Evolutionary conservation across 1,140 invertebrate genomes (phyloP), one percentile per base, ranked within the genome.

Genomic region (Spodoptera litura): DNA sequence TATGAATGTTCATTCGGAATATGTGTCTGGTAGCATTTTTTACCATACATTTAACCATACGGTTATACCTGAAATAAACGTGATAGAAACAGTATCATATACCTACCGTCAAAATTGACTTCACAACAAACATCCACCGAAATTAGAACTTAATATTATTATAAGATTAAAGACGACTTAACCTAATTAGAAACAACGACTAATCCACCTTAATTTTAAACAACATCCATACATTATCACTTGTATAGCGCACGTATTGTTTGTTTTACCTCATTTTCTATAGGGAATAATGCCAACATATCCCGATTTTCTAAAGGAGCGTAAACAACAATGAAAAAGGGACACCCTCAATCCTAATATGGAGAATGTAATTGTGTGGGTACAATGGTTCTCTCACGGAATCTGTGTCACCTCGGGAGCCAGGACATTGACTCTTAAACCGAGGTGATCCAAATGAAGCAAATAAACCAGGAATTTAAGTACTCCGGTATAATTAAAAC

Each of bases 371-470:
- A 75, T 27, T 75, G 25, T 20, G 6, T 9, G 27, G 73, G 62
- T 35, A 62, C 56, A 53, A 75, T 49, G 58, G 20, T 25, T 2
- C n/a, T 6, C 35, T 31, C 15, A 6, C 49, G 12, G 64, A 52
- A 75, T 38, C 44, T 75, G 73, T 75, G 73, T 75, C 73, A 64
- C n/a, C 44, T 35, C 9, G 25, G 38, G 44, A 62, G 35, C n/a
- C 27, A 13, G 73, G 13, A 35, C 73, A 59, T 62, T 75, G 73
- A 75, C 59, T 64, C 44, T 59, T 53, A 52, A 61, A 49, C 11
- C 55, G 12, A 51, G n/a, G 58, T 27, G 25, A 53, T 35, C 64
- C 49, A 27, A 12, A 62, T 3, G 9, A 13, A n/a, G 51, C 68
- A 15, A 27, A 38, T 49, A 61, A 73, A 27, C 38, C 55, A 27